These are phyloP conservation scores for Rhabdornis inornatus DNA, from an alignment of 2,113 vertebrate species.

Conservation along the genomic window DNA sequence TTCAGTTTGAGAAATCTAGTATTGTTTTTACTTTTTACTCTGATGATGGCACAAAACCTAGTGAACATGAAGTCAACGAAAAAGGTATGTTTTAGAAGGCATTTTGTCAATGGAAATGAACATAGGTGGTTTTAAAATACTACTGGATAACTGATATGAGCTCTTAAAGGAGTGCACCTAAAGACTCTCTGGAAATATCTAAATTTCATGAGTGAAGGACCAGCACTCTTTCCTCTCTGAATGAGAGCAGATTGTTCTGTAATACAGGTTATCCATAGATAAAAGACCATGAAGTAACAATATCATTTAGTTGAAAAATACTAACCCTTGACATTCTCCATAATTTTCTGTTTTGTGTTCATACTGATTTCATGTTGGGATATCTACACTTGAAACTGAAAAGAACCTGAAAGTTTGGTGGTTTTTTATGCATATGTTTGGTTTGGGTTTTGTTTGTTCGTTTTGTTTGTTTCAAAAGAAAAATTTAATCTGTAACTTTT, in stretches of 20 bases:
- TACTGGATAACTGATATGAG: not conserved
- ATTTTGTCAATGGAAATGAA: not conserved
- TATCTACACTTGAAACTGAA: not conserved
- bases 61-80: not conserved
- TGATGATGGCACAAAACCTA: not conserved
- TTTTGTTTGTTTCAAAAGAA: not conserved
- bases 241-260: not conserved
- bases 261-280: not conserved
- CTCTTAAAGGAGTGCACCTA: not conserved
- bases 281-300: not conserved
- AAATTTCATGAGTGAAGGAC: not conserved
- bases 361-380: constrained; percentile 9
- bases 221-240: not conserved
- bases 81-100: not conserved
- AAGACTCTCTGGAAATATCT: not conserved
- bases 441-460: not conserved
- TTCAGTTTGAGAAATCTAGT: not conserved
- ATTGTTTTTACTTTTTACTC: not conserved
- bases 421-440: not conserved
- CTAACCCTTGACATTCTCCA: not conserved
- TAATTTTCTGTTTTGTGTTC: not conserved
- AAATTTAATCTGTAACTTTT: not conserved
- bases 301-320: not conserved
- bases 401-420: not conserved
- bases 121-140: not conserved